Conservation (phyloP, 2,888 invertebrate species). For the Oxycera nigricornis region DNA sequence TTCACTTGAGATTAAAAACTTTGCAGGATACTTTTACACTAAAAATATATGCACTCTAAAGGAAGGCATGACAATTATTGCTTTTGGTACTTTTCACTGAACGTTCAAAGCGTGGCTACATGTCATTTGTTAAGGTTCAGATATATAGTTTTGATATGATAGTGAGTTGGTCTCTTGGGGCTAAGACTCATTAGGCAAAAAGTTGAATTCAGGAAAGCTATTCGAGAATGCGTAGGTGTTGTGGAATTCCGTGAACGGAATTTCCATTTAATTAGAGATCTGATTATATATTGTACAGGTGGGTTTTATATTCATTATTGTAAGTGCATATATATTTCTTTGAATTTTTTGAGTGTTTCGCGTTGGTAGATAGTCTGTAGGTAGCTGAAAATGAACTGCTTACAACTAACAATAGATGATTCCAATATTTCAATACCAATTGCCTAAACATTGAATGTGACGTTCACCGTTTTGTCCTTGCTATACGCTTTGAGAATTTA, state of each 20-base stretch:
- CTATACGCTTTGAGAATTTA: too few relatives aligned
- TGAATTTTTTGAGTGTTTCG: neutral
- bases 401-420: too few relatives aligned
- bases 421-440: too few relatives aligned
- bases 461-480: too few relatives aligned
- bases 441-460: too few relatives aligned
- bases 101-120: neutral
- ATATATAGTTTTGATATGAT: neutral
- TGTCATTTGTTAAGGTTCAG: neutral
- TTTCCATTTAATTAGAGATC: constrained; percentile 15
- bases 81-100: neutral
- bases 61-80: constrained; percentile 1
- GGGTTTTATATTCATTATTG: neutral
- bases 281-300: constrained; percentile 10
- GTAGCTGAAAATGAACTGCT: too few relatives aligned
- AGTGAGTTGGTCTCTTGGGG: neutral
- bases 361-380: too few relatives aligned
- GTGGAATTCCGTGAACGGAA: neutral
- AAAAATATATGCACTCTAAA: neutral
- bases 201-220: neutral
- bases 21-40: neutral
- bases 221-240: neutral
- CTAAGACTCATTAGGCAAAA: constrained; percentile 3
- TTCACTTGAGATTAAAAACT: neutral
- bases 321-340: neutral